A percentile compares a stretch with the other conserved stretches of the same genome.
Conservation (phyloP, 2,888 invertebrate species). For the Congeria kusceri region DNA sequence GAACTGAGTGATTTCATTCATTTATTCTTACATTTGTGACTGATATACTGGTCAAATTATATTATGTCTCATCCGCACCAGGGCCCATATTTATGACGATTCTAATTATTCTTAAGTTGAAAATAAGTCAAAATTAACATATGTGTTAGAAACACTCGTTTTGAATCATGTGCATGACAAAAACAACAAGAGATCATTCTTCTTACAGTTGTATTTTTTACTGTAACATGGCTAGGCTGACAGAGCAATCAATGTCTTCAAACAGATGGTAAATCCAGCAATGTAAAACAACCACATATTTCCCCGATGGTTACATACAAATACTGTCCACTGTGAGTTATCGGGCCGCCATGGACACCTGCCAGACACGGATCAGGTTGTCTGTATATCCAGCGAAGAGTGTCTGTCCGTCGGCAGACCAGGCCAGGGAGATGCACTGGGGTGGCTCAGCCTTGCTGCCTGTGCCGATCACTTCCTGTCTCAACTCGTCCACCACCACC, state of each 20-base stretch:
- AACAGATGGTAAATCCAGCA: slow-evolving; percentile 1
- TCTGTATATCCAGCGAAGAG: slow-evolving; percentile 99
- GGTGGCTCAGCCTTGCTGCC: slow-evolving; percentile 93
- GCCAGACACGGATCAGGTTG: slow-evolving; percentile 99
- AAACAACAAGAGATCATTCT: slow-evolving; percentile 16
- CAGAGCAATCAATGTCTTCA: slow-evolving; percentile 17
- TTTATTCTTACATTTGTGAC: too few species aligned
- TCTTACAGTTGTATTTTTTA: slow-evolving; percentile 26
- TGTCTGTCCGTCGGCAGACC: slow-evolving; percentile 99
- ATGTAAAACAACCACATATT: neutral
- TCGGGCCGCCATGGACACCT: slow-evolving; percentile 88
- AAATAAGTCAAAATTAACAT: too few species aligned
- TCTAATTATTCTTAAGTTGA: too few species aligned
- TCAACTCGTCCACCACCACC: slow-evolving; percentile 99
- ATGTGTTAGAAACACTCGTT: too few species aligned
- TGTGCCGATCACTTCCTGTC: slow-evolving; percentile 94
- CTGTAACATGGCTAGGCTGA: slow-evolving; percentile 41
- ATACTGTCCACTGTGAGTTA: slow-evolving; percentile 29
- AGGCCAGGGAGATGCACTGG: slow-evolving; percentile 97
- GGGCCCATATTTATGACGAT: too few species aligned
- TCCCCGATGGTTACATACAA: neutral
- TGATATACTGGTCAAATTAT: too few species aligned
- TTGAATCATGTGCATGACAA: too few species aligned
- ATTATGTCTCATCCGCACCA: too few species aligned
- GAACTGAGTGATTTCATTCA: too few species aligned